A percentile compares a stretch with the other conserved stretches of the same genome.
phyloP scores from a whole-genome alignment of 1,140 invertebrate genomes.

The Triops longicaudatus region DNA sequence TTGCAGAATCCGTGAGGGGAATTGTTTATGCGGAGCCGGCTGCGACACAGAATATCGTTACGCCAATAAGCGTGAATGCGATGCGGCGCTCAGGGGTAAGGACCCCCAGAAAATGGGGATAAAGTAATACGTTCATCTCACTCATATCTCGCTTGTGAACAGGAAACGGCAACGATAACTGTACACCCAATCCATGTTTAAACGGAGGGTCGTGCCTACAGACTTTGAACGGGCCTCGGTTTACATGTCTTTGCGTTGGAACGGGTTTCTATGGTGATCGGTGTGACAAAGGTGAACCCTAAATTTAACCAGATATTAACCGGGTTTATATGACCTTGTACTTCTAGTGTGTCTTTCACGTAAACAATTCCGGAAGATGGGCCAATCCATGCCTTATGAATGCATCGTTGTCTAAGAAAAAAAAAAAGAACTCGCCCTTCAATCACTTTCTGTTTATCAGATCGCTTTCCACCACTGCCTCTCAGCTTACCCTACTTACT shows the following conservation, averaged over 20 bases:
- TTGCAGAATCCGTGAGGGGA: constrained; percentile 34
- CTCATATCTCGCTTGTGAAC: constrained; percentile 25
- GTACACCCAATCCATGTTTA: constrained; percentile 50
- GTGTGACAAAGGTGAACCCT: constrained; percentile 52
- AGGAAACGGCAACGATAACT: constrained; percentile 54
- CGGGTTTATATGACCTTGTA: constrained; percentile 22
- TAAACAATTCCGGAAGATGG: constrained; percentile 38
- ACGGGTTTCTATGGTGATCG: constrained; percentile 58
- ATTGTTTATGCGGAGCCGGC: constrained; percentile 41
- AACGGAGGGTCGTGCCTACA: constrained; percentile 58
- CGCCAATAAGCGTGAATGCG: constrained; percentile 41
- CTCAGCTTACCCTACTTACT: background rate
- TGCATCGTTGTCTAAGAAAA: constrained; percentile 54
- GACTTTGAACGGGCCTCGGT: constrained; percentile 53
- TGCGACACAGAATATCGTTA: constrained; percentile 45
- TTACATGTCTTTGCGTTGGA: constrained; percentile 59
- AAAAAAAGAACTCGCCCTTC: background rate
- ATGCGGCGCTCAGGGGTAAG: constrained; percentile 43
- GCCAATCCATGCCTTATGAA: constrained; percentile 53
- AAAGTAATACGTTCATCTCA: background rate
- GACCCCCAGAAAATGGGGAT: background rate
- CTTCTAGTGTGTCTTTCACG: constrained; percentile 35
- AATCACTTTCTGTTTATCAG: background rate
- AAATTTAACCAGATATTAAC: constrained; percentile 9
- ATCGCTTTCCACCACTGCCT: background rate